These are phyloP conservation scores for Grapholita molesta DNA, from an alignment of 1,140 invertebrate species.

Conservation along the genomic window DNA sequence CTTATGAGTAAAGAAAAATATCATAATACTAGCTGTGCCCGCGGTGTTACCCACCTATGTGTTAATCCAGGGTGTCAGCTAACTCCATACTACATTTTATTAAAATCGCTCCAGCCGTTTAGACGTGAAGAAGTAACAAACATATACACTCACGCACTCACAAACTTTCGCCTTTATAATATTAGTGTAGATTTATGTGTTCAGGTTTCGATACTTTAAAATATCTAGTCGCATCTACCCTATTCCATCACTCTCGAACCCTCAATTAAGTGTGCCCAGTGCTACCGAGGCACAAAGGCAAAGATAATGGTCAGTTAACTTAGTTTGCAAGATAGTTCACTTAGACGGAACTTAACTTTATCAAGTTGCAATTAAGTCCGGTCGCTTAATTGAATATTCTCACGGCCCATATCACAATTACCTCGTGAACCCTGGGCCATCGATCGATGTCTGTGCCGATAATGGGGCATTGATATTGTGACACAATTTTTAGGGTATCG, in stretches of 20 bases:
- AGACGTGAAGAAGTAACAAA: too few species aligned
- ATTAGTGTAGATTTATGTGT: background rate
- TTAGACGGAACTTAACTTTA: conserved; percentile 71
- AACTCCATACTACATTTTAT: too few species aligned
- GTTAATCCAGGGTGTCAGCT: too few species aligned
- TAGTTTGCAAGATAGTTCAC: conserved; percentile 74
- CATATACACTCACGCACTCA: background rate
- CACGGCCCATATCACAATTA: conserved; percentile 69
- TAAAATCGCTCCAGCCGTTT: too few species aligned
- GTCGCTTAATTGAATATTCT: conserved; percentile 71
- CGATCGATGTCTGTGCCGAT: conserved; percentile 34
- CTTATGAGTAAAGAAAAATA: too few species aligned
- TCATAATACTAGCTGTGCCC: too few species aligned
- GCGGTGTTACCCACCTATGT: too few species aligned
- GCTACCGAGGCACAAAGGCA: conserved; percentile 70
- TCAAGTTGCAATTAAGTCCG: conserved; percentile 74
- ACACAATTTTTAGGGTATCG: conserved; percentile 36
- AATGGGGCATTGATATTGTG: background rate
- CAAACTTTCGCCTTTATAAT: background rate
- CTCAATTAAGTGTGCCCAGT: conserved; percentile 63
- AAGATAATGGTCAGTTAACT: conserved; percentile 75
- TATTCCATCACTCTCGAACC: conserved; percentile 31
- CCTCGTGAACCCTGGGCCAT: conserved; percentile 63
- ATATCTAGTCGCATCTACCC: conserved; percentile 33
- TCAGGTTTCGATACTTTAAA: background rate